Conservation (phyloP, 92 coral and sea anemone genomes). For the Parazoanthus swiftii region DNA sequence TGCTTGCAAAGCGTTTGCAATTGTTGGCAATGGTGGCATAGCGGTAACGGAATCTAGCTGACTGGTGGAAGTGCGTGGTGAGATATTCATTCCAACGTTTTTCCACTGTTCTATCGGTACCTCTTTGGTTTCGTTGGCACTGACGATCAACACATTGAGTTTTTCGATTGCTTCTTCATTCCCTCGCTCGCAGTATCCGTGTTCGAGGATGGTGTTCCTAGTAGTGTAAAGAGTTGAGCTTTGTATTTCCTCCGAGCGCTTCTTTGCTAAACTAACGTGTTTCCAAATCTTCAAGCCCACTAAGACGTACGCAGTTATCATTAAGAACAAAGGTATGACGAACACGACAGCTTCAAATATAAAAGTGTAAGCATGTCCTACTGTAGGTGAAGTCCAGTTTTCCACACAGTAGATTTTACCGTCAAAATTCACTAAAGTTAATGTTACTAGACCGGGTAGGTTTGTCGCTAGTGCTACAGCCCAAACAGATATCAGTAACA, state of each 20-base stretch:
- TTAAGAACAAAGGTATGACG: not conserved
- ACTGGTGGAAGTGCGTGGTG: not conserved
- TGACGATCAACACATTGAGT: not conserved
- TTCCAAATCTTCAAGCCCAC: slow-evolving; percentile 9
- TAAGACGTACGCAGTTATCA: not conserved
- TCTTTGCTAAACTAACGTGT: not conserved
- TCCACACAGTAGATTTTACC: not conserved
- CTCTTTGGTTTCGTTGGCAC: not conserved
- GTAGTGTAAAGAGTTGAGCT: not conserved
- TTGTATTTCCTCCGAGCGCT: not conserved
- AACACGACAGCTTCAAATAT: slow-evolving; percentile 9
- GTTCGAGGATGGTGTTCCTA: not conserved
- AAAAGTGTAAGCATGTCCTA: not conserved
- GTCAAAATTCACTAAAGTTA: not conserved
- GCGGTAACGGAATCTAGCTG: not conserved
- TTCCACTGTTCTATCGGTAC: not conserved
- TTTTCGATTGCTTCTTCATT: not conserved
- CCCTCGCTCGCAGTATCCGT: not conserved
- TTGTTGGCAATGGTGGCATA: not conserved
- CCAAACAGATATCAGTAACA: not conserved
- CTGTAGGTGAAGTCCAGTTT: not conserved
- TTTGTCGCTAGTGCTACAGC: not conserved
- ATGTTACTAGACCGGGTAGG: not conserved
- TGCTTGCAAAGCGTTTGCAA: not conserved
- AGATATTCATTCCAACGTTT: not conserved